phyloP scores from a whole-genome alignment of 2,888 invertebrate species.

The Halocaridina rubra region DNA sequence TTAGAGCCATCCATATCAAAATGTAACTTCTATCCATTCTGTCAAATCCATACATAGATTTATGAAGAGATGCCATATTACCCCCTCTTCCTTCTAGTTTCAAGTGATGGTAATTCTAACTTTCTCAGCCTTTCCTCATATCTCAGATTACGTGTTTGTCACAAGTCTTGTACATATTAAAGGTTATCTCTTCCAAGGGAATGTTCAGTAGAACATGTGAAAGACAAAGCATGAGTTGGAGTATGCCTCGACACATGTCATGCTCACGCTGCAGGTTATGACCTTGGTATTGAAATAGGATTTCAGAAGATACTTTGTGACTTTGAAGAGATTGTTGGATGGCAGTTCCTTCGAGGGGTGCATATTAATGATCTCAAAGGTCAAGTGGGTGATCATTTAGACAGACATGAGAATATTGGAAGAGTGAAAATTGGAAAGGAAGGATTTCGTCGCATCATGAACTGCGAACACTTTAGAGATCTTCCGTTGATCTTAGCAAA shows the following conservation, averaged over 20 bases:
- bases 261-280: conserved; percentile 70
- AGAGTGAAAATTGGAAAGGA: conserved; percentile 69
- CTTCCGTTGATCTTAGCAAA: conserved; percentile 65
- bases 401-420: conserved; percentile 71
- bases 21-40: too few species aligned
- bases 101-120: too few species aligned
- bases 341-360: conserved; percentile 70
- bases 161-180: too few species aligned
- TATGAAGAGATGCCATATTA: too few species aligned
- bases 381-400: conserved; percentile 69
- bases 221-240: conserved; percentile 65
- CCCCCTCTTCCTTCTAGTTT: too few species aligned
- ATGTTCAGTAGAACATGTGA: conserved; percentile 65
- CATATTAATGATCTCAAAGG: conserved; percentile 72
- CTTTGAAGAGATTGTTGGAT: conserved; percentile 69
- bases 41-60: too few species aligned
- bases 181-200: too few species aligned
- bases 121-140: too few species aligned
- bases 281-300: conserved; percentile 68
- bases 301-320: conserved; percentile 68
- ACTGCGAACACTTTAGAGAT: conserved; percentile 57
- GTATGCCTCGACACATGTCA: conserved; percentile 69
- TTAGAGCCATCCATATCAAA: too few species aligned
- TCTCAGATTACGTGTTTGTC: too few species aligned
- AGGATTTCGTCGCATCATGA: conserved; percentile 67